Percentiles rank a stretch among this genome's conserved stretches.
Evolutionary conservation across 2,888 invertebrate species (phyloP).

Genomic region (Caenorhabditis sp.): DNA sequence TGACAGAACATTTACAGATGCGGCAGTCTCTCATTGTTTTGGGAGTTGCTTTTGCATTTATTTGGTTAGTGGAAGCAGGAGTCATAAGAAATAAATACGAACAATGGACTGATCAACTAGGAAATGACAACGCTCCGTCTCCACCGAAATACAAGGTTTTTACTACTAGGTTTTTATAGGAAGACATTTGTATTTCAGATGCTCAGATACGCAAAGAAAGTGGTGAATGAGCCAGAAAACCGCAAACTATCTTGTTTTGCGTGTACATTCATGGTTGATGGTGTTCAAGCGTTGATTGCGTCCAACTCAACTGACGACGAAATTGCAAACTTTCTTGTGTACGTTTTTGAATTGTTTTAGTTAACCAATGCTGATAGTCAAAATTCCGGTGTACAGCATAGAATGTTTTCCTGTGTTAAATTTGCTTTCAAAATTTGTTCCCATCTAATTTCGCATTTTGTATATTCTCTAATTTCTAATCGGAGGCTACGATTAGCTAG

Average conservation of each 20-base stretch:
- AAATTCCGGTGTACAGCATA: no score
- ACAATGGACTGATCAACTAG: conserved; percentile 38
- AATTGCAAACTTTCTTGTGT: conserved; percentile 70
- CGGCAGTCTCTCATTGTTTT: conserved; percentile 46
- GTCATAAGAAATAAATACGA: conserved; percentile 40
- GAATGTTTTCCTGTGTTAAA: no score
- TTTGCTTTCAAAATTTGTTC: no score
- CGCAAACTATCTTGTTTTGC: conserved; percentile 68
- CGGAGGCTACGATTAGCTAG: not conserved
- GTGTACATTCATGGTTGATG: conserved; percentile 72
- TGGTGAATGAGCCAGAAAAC: conserved; percentile 63
- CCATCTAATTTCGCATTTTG: no score
- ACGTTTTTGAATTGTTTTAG: conserved; percentile 38
- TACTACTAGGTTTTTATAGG: not conserved
- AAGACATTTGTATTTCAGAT: conserved; percentile 43
- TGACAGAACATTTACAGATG: no score
- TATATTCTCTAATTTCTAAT: not conserved
- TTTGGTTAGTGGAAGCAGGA: conserved; percentile 35
- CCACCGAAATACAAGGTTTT: conserved; percentile 63
- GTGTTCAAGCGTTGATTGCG: conserved; percentile 63
- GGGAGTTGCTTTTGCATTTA: conserved; percentile 5
- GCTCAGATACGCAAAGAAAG: conserved; percentile 62
- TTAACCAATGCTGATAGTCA: no score
- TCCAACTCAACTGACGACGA: conserved; percentile 72
- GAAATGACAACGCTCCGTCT: conserved; percentile 38